phyloP scores from a whole-genome alignment of 2,797 vertebrate genomes.

The Alfaro cultratus region DNA sequence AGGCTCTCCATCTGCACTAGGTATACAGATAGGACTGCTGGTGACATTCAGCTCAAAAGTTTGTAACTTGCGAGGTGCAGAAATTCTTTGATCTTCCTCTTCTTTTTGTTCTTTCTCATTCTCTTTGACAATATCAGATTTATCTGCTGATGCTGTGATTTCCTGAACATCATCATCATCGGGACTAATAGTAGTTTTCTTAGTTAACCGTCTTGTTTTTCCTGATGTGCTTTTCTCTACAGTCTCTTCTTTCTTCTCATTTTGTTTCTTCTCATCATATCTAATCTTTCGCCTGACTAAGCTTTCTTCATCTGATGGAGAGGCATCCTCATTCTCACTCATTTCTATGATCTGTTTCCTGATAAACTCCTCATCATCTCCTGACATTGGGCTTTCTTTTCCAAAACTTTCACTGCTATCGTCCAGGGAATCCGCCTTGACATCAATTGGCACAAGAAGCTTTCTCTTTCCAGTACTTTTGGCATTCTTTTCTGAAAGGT shows the following conservation, averaged over 20 bases:
- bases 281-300: slow-evolving; percentile 86
- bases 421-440: slow-evolving; percentile 87
- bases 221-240: slow-evolving; percentile 78
- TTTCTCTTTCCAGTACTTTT: slow-evolving; percentile 81
- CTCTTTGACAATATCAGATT: slow-evolving; percentile 80
- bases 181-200: slow-evolving; percentile 87
- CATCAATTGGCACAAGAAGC: slow-evolving; percentile 82
- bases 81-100: slow-evolving; percentile 78
- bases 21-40: slow-evolving; percentile 77
- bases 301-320: slow-evolving; percentile 92
- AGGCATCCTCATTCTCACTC: slow-evolving; percentile 96
- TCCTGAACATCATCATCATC: slow-evolving; percentile 88
- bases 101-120: slow-evolving; percentile 73
- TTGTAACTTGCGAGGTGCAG: slow-evolving; percentile 91
- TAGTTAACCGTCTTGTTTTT: slow-evolving; percentile 85
- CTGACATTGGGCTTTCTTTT: slow-evolving; percentile 90
- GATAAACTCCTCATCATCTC: slow-evolving; percentile 95
- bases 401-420: slow-evolving; percentile 95
- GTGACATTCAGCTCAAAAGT: slow-evolving; percentile 94
- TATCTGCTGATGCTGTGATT: slow-evolving; percentile 76
- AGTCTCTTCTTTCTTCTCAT: slow-evolving; percentile 80
- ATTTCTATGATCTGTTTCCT: slow-evolving; percentile 95
- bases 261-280: slow-evolving; percentile 80
- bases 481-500: slow-evolving; percentile 76
- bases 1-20: slow-evolving; percentile 78